A percentile compares a stretch with the other conserved stretches of the same genome.
phyloP scores from a whole-genome alignment of 2,888 invertebrate species.

The Mimachlamys varia region DNA sequence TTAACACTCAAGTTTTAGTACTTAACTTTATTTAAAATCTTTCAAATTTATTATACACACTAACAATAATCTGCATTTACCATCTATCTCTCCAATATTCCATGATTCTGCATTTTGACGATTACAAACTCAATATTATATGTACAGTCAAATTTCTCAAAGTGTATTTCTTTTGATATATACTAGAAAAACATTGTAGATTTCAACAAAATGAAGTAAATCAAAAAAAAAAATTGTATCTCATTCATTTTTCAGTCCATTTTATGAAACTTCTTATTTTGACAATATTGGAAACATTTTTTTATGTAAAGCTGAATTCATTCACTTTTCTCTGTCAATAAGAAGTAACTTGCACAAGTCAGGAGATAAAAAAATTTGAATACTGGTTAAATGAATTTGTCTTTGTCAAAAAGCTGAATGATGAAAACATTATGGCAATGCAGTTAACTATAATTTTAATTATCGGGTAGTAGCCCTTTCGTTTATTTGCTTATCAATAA shows the following conservation, averaged over 20 bases:
- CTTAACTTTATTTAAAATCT: background rate
- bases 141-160: no score
- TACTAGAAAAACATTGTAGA: no score
- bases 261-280: background rate
- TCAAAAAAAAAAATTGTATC: no score
- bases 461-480: background rate
- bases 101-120: background rate
- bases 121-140: background rate
- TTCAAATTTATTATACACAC: background rate
- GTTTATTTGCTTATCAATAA: slow-evolving; percentile 12
- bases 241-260: no score
- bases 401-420: background rate
- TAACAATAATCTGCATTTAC: background rate
- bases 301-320: no score
- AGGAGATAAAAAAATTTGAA: no score
- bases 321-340: no score
- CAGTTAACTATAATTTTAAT: background rate
- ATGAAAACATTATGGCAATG: background rate
- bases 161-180: no score
- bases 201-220: no score
- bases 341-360: no score
- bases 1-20: background rate
- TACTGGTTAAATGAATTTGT: background rate
- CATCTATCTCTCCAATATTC: background rate
- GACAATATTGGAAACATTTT: background rate